Conservation (phyloP, 1,140 invertebrate genomes). For the Neodiprion fabricii region DNA sequence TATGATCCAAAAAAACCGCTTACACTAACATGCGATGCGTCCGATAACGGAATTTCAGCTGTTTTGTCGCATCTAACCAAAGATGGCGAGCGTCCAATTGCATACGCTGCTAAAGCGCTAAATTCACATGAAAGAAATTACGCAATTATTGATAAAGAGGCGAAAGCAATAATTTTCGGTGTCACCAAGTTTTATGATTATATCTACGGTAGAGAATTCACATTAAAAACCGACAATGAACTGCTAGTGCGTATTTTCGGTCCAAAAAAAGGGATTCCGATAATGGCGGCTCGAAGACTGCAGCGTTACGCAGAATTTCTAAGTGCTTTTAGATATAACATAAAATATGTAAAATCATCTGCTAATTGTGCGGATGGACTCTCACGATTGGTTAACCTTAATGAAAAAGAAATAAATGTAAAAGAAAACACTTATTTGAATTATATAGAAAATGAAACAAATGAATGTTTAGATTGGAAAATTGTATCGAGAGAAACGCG, state of each 20-base stretch:
- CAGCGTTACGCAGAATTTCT: too few species aligned
- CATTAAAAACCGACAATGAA: constrained; percentile 60
- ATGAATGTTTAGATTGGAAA: too few species aligned
- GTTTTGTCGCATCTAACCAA: neutral
- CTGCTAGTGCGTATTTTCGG: constrained; percentile 59
- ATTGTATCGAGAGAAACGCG: too few species aligned
- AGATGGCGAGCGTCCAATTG: constrained; percentile 24
- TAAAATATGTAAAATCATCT: too few species aligned
- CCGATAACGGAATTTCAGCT: neutral
- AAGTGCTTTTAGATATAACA: too few species aligned
- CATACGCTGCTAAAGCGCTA: constrained; percentile 39
- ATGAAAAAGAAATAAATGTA: too few species aligned
- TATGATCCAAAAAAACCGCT: too few species aligned
- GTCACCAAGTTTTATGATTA: constrained; percentile 60
- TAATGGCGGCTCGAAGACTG: too few species aligned
- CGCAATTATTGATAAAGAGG: constrained; percentile 61
- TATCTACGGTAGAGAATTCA: constrained; percentile 55
- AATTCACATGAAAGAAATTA: constrained; percentile 48
- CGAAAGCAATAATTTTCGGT: constrained; percentile 54
- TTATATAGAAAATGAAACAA: too few species aligned
- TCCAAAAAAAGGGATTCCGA: constrained; percentile 19
- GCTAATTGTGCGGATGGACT: too few species aligned
- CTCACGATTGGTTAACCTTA: too few species aligned
- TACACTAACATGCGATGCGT: neutral
- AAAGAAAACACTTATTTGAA: too few species aligned